These are phyloP conservation scores for Hypomesus transpacificus DNA, from an alignment of 2,113 vertebrate species.

Conservation along the genomic window DNA sequence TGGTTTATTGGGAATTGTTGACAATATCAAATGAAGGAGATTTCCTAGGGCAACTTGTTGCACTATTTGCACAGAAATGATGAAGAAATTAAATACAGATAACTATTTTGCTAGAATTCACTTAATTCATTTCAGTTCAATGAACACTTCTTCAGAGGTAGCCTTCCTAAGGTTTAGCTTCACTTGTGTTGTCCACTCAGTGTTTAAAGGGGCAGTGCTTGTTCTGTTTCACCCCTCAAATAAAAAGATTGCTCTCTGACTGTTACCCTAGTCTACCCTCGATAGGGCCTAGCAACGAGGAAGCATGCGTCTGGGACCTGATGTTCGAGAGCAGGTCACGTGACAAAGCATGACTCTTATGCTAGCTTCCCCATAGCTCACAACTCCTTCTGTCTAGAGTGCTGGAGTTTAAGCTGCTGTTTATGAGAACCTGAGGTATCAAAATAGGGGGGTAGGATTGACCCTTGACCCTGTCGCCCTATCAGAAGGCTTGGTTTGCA, in stretches of 20 bases:
- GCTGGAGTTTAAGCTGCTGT: not conserved
- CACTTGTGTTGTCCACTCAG: slow-evolving; percentile 10
- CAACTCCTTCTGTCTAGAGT: slow-evolving; percentile 17
- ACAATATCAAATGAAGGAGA: not conserved
- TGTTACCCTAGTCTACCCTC: slow-evolving; percentile 27
- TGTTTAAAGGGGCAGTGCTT: slow-evolving; percentile 13
- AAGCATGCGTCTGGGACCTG: slow-evolving; percentile 60
- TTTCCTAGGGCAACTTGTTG: slow-evolving; percentile 37
- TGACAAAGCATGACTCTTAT: slow-evolving; percentile 54
- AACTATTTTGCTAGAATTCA: slow-evolving; percentile 60
- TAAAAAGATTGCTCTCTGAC: slow-evolving; percentile 20
- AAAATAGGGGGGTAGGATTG: not conserved
- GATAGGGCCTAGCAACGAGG: slow-evolving; percentile 27
- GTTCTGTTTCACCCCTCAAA: not conserved
- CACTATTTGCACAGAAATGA: slow-evolving; percentile 51
- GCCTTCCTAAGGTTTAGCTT: slow-evolving; percentile 14
- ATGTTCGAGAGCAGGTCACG: slow-evolving; percentile 33
- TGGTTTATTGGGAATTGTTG: too few species aligned
- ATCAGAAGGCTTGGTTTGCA: slow-evolving; percentile 43
- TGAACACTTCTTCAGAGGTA: slow-evolving; percentile 1
- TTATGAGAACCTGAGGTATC: not conserved
- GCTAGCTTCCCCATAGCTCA: slow-evolving; percentile 28
- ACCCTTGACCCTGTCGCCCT: not conserved
- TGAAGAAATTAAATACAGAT: slow-evolving; percentile 36
- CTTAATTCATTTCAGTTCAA: slow-evolving; percentile 5